A percentile compares a stretch with the other conserved stretches of the same genome.
These are phyloP conservation scores for Paratrypauchen microcephalus DNA, from an alignment of 2,797 vertebrate species.

Conservation along the genomic window DNA sequence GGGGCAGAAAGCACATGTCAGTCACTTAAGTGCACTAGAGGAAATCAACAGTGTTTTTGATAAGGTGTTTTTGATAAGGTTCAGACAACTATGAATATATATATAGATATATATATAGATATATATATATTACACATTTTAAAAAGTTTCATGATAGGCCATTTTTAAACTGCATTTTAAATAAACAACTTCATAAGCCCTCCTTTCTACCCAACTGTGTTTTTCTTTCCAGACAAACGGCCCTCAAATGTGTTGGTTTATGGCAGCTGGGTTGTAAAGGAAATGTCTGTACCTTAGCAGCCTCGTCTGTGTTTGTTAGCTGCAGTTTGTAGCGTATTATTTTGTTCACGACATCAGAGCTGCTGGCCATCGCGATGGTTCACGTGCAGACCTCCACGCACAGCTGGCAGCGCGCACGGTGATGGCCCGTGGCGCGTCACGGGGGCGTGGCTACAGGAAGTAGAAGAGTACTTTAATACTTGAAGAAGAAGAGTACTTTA, in stretches of 20 bases:
- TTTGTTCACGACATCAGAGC: conserved; percentile 56
- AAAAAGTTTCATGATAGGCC: not conserved
- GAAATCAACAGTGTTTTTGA: no score
- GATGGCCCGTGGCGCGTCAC: conserved; percentile 60
- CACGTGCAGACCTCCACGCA: conserved; percentile 50
- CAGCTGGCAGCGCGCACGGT: conserved; percentile 45
- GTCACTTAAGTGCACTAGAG: not conserved
- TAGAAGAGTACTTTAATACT: not conserved
- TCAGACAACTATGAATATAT: no score
- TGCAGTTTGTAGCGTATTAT: conserved; percentile 73
- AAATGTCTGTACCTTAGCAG: conserved; percentile 69
- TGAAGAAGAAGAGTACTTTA: not conserved
- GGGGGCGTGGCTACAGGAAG: conserved; percentile 48
- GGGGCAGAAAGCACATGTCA: conserved; percentile 20
- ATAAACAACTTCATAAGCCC: not conserved
- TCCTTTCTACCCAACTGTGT: not conserved
- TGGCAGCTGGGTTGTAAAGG: not conserved
- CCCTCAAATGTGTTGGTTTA: not conserved
- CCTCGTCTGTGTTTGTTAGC: conserved; percentile 56
- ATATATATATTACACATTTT: no score
- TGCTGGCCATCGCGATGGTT: conserved; percentile 66
- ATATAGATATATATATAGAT: no score
- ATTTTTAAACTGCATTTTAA: not conserved
- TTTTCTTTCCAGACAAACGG: not conserved
- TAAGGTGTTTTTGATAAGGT: no score